Evolutionary conservation across 2,888 invertebrate species (phyloP).

Genomic region (Girardia tigrina): DNA sequence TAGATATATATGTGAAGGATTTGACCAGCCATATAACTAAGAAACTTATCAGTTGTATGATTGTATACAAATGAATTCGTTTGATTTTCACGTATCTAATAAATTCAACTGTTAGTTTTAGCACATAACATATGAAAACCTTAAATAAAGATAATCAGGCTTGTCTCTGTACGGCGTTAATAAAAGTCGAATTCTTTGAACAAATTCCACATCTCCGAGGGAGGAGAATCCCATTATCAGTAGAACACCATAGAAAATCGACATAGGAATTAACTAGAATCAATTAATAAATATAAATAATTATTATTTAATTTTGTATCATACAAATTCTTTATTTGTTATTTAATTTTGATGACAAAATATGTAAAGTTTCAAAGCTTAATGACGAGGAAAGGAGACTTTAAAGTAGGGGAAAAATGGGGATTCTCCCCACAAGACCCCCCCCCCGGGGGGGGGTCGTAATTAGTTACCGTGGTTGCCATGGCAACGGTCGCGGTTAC

Average conservation of each 20-base stretch:
- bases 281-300: not conserved
- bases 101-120: not conserved
- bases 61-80: not conserved
- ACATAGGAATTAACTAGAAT: slow-evolving; percentile 37
- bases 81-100: not conserved
- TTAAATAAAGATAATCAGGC: not conserved
- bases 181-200: slow-evolving; percentile 58
- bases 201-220: slow-evolving; percentile 59
- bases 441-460: too few relatives aligned
- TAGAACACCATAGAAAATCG: slow-evolving; percentile 38
- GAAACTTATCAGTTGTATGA: not conserved
- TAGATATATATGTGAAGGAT: not conserved
- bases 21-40: not conserved
- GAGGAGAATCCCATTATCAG: slow-evolving; percentile 38
- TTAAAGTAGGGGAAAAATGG: too few relatives aligned
- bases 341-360: not conserved
- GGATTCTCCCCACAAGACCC: too few relatives aligned
- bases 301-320: not conserved
- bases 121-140: not conserved
- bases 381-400: not conserved
- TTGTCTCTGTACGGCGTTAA: not conserved
- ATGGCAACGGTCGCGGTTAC: too few relatives aligned
- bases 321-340: too few relatives aligned
- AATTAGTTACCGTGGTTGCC: too few relatives aligned
- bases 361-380: not conserved